Percentiles rank a stretch among this genome's conserved stretches.
phyloP scores from a whole-genome alignment of 2,113 vertebrate genomes.

The Antechinus stuartii region DNA sequence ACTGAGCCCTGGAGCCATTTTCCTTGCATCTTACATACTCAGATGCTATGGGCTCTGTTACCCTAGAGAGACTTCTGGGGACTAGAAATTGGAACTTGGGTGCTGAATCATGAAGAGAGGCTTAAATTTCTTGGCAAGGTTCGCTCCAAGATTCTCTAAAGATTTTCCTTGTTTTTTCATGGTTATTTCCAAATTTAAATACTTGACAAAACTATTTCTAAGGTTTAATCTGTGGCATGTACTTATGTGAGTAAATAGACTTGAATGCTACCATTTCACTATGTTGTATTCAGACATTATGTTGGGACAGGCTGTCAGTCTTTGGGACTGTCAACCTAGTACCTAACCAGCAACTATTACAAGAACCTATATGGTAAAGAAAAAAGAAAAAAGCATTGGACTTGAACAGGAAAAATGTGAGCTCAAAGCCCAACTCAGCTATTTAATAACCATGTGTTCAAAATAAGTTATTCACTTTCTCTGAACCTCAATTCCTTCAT shows the following conservation, averaged over 20 bases:
- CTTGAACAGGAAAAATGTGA: neutral
- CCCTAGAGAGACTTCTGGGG: slow-evolving; percentile 30
- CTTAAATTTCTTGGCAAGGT: neutral
- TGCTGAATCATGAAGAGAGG: neutral
- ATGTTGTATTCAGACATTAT: neutral
- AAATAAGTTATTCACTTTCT: slow-evolving; percentile 20
- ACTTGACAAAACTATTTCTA: slow-evolving; percentile 38
- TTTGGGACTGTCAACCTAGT: neutral
- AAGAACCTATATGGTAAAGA: neutral
- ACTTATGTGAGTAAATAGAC: neutral
- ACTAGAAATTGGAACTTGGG: neutral
- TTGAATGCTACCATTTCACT: neutral
- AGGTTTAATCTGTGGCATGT: slow-evolving; percentile 7
- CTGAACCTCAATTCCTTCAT: neutral
- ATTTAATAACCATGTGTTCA: slow-evolving; percentile 6
- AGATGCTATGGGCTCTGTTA: neutral
- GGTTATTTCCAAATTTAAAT: slow-evolving; percentile 26
- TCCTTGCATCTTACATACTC: neutral
- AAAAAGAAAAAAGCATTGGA: neutral
- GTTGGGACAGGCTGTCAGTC: neutral
- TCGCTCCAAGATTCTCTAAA: neutral
- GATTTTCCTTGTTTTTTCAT: neutral
- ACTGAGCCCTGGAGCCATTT: neutral
- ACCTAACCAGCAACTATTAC: neutral
- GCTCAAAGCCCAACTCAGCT: neutral